Percentiles rank a stretch among this genome's conserved stretches.
These are phyloP conservation scores for Taurulus bubalis DNA, from an alignment of 2,113 vertebrate species.

Conservation along the genomic window DNA sequence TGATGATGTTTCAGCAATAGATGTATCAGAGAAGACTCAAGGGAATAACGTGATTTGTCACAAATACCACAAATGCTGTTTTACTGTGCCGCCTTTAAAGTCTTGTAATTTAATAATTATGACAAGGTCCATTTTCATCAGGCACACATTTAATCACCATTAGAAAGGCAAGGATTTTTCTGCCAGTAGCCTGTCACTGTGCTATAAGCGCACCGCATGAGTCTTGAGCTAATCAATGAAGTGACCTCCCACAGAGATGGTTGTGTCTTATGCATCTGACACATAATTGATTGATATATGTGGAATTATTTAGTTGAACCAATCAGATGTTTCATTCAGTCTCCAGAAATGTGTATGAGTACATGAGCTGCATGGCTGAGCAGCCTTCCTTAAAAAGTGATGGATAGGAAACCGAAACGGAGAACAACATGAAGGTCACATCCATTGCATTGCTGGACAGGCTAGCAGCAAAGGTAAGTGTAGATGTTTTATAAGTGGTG, in stretches of 20 bases:
- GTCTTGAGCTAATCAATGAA: slow-evolving; percentile 66
- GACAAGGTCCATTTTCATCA: slow-evolving; percentile 51
- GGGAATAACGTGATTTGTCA: slow-evolving; percentile 9
- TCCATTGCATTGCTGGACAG: background rate
- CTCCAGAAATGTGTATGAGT: slow-evolving; percentile 5
- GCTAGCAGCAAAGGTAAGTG: background rate
- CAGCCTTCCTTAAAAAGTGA: slow-evolving; percentile 16
- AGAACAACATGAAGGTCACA: slow-evolving; percentile 18
- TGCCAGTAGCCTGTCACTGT: slow-evolving; percentile 41
- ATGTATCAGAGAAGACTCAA: background rate
- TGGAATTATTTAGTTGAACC: slow-evolving; percentile 66
- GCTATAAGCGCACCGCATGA: slow-evolving; percentile 34
- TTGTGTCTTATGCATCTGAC: slow-evolving; percentile 66
- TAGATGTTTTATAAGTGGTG: background rate
- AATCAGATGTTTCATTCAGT: slow-evolving; percentile 59
- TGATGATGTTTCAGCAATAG: slow-evolving; percentile 2
- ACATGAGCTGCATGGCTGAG: slow-evolving; percentile 38
- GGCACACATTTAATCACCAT: slow-evolving; percentile 42
- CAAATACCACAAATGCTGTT: slow-evolving; percentile 9
- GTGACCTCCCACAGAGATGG: slow-evolving; percentile 68
- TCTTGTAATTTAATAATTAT: slow-evolving; percentile 58
- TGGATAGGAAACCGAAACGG: slow-evolving; percentile 19
- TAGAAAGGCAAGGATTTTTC: slow-evolving; percentile 10
- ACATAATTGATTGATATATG: slow-evolving; percentile 76
- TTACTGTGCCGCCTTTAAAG: slow-evolving; percentile 30